Evolutionary conservation across 2,113 vertebrate genomes (phyloP), one percentile per base, ranked within the genome.

Genomic region (Passer domesticus): DNA sequence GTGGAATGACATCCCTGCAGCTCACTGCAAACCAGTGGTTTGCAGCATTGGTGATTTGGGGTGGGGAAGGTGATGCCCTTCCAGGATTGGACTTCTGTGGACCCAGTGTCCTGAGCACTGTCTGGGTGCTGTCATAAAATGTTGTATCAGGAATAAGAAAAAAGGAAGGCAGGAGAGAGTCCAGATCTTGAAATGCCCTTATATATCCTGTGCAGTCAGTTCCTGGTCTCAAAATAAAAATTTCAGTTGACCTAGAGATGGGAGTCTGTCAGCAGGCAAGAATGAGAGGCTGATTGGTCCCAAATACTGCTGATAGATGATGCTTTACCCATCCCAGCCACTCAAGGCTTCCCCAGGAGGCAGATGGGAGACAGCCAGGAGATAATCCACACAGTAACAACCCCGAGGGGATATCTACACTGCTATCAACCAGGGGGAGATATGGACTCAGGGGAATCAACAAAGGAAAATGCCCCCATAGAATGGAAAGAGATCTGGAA

Each of bases 321-420:
- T 5, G 2, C 8, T 23, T 53, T 70, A 58, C 43, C 28, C 50
- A 58, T 24, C 20, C 64, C 15, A 68, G 37, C 20, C 2, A 1
- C 27, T 30, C 50, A 19, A 64, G 67, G 10, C 21, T 70, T 87
- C 33, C 25, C 44, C 21, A 46, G 59, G 25, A 43, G 24, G 35
- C 19, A 81, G 15, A 24, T 30, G 33, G 35, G 53, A 74, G 44
- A 13, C 21, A 47, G 13, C 6, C 0, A 0, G 47, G 35, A 63
- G 21, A 30, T 81, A 64, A 69, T 37, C 8, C 0, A 0, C 11
- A 13, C 11, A 46, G 56, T 1, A 1, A 6, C 15, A 27, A 24
- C 24, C 24, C 35, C 2, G 0, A 1, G 24, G 13, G 11, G 3
- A 39, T 23, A 8, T 20, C 49, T 68, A 23, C 19, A 1, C 24